These are phyloP conservation scores for Uropsilus gracilis DNA, from an alignment of 2,113 vertebrate species.

Conservation along the genomic window DNA sequence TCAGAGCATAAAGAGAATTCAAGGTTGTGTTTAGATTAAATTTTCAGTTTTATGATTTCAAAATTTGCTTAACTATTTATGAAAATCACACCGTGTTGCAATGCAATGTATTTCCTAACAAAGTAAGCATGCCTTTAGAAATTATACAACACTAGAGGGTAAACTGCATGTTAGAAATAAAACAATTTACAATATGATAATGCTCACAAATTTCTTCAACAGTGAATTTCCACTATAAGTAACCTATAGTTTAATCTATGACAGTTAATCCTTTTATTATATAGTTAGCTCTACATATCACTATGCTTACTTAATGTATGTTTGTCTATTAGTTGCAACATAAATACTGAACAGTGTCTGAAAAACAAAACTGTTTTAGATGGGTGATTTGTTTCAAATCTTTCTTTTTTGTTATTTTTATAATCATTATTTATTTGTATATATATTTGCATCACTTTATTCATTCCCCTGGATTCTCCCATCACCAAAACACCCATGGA, in stretches of 20 bases:
- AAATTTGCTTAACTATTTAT: background rate
- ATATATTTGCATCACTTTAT: too few species aligned
- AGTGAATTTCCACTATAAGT: background rate
- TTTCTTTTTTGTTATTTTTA: too few species aligned
- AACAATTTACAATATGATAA: background rate
- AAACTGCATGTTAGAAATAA: slow-evolving; percentile 14
- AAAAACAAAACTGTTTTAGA: background rate
- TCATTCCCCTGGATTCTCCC: too few species aligned
- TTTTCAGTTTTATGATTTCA: background rate
- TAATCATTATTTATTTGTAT: too few species aligned
- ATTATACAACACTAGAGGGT: background rate
- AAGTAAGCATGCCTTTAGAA: background rate
- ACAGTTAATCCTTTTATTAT: slow-evolving; percentile 11
- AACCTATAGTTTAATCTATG: background rate
- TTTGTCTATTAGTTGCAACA: background rate
- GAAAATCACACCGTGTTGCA: background rate
- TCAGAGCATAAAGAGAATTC: background rate
- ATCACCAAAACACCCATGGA: too few species aligned
- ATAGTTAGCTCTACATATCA: background rate
- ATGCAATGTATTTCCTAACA: background rate
- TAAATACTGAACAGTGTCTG: background rate
- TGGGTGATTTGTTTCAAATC: background rate
- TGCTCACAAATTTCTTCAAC: background rate
- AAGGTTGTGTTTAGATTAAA: background rate
- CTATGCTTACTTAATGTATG: background rate